Base-by-base conservation (phyloP, 2,113 vertebrate genomes). In the Cyprinodon variegatus region DNA sequence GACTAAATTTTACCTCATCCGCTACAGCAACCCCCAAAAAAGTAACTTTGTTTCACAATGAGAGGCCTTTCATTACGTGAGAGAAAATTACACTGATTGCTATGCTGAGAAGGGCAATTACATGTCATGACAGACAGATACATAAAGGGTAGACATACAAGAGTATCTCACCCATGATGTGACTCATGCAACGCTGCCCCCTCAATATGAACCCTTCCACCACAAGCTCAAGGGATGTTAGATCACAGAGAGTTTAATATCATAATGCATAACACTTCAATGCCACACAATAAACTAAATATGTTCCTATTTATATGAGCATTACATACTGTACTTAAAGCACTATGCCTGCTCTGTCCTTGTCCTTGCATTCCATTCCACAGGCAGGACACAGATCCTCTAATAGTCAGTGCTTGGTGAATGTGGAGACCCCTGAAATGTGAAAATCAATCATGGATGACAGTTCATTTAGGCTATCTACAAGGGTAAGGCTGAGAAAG, bases 381-480 rank as follows among this genome's bases (percentile, higher is more conserved):
- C 61, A 8, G 81, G 80, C 85, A 59, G 39, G 83, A 86, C 78
- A 65, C 68, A 76, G 85, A 48, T 72, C 50, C 83, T 83, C 76
- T 89, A 89, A 91, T 86, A 81, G 83, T 78, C 79, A 45, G 79
- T 68, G 76, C 83, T 88, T 78, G 87, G 82, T 88, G 82, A 89
- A 89, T 82, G 85, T 83, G 87, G 82, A 84, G 83, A 89, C 86
- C 85, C 90, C 75, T 88, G 88, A 91, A 92, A 93, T 90, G 83
- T 90, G 88, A 82, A 89, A 93, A 93, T 93, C 91, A 91, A 91
- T 93, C 89, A 88, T 72, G 88, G 89, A 90, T 89, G 93, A 92
- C 88, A 90, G 87, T 89, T 93, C 89, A 91, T 92, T 93, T 90
- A 75, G 82, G 65, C 69, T 83, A 87, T 90, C 83, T 90, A 88